phyloP scores from a whole-genome alignment of 2,113 vertebrate species.

The Myotis brandtii region DNA sequence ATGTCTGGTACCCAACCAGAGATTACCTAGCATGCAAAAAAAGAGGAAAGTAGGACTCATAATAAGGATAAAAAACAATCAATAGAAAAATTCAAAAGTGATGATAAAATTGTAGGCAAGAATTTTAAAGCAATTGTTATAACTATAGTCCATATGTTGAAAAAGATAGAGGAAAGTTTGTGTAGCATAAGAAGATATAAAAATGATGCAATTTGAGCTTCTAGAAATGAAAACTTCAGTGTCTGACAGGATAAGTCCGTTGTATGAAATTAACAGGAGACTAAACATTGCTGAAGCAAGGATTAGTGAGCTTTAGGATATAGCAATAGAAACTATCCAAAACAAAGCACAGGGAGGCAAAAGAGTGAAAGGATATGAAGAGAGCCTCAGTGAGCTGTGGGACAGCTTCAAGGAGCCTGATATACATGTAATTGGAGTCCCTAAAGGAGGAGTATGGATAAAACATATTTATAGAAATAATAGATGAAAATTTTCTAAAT shows the following conservation, averaged over 20 bases:
- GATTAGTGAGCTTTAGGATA: neutral
- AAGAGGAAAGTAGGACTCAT: neutral
- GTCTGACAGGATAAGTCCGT: neutral
- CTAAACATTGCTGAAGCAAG: neutral
- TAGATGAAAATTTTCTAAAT: neutral
- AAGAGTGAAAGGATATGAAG: neutral
- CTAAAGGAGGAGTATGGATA: neutral
- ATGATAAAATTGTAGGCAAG: neutral
- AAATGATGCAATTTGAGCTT: neutral
- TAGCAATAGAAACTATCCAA: neutral
- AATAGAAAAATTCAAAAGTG: neutral
- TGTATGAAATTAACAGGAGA: neutral
- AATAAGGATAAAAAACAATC: neutral
- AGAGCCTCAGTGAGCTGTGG: neutral
- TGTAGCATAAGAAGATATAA: neutral
- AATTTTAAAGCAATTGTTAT: neutral
- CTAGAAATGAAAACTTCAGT: neutral
- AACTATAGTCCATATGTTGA: neutral
- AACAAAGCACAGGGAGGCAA: neutral
- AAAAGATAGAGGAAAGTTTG: neutral
- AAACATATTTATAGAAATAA: slow-evolving; percentile 27
- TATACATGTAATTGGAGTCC: neutral
- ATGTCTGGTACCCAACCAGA: neutral
- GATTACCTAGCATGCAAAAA: neutral
- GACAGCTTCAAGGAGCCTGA: neutral